Conservation (phyloP, 1,140 invertebrate genomes). For the Anthonomus grandis region DNA sequence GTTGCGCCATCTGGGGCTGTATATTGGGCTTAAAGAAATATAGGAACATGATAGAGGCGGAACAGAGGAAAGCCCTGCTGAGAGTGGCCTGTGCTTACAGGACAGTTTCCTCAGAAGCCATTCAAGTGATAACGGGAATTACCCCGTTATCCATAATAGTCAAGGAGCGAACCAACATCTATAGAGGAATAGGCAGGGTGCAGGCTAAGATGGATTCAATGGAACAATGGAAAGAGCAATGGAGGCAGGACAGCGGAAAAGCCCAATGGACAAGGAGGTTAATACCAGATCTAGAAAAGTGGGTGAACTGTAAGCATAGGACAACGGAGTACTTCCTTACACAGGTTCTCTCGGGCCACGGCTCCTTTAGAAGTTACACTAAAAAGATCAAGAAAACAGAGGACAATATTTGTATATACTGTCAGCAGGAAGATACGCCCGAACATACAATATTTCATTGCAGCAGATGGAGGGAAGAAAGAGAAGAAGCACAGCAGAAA, state of each 20-base stretch:
- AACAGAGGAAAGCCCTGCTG: neutral
- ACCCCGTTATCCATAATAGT: neutral
- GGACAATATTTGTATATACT: no score
- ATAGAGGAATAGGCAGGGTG: neutral
- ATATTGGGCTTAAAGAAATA: neutral
- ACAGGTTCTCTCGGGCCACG: slow-evolving; percentile 18
- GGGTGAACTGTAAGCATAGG: slow-evolving; percentile 7
- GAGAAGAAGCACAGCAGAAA: no score
- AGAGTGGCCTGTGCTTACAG: neutral
- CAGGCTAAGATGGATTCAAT: neutral
- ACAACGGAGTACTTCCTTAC: slow-evolving; percentile 11
- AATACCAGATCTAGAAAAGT: slow-evolving; percentile 13
- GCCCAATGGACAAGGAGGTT: slow-evolving; percentile 17
- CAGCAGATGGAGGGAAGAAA: no score
- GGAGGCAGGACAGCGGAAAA: neutral
- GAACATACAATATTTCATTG: no score
- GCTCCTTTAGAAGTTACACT: no score
- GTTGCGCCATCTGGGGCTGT: neutral
- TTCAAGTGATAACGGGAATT: neutral
- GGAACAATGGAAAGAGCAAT: neutral
- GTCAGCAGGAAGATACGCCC: no score
- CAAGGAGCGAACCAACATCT: neutral
- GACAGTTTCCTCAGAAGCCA: neutral
- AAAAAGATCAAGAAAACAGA: no score
- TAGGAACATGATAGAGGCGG: neutral